These are phyloP conservation scores for Apistogramma diplotaenia DNA, from an alignment of 2,113 vertebrate genomes.

Conservation along the genomic window DNA sequence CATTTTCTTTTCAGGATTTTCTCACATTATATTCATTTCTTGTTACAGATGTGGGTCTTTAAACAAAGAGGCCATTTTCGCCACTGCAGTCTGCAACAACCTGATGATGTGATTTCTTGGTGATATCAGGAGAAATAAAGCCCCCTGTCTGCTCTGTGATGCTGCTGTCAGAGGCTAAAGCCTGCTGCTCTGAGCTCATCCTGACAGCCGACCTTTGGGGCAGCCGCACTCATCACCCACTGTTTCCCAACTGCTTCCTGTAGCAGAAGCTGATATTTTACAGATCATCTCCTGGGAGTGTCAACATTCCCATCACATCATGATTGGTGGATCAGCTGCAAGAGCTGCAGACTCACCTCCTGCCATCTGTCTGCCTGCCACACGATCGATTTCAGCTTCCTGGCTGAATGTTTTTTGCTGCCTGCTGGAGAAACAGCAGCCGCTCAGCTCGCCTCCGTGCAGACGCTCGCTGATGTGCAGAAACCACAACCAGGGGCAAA, in stretches of 20 bases:
- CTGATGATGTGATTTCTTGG: not conserved
- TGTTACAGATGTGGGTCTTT: not conserved
- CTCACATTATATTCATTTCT: not conserved
- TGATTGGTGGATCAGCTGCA: not conserved
- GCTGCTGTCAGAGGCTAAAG: not conserved
- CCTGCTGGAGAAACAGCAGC: not conserved
- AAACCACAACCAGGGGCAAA: not conserved
- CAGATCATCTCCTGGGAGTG: not conserved
- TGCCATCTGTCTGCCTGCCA: not conserved
- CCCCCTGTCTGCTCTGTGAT: not conserved
- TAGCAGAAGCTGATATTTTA: not conserved
- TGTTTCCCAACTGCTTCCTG: not conserved
- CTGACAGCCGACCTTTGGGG: not conserved
- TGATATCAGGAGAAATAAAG: not conserved
- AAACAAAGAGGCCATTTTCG: not conserved
- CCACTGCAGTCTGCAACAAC: not conserved
- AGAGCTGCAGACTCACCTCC: not conserved
- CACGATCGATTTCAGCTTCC: not conserved
- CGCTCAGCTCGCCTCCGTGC: not conserved
- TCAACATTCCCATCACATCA: not conserved
- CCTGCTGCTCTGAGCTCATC: not conserved
- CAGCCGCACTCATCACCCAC: too few relatives aligned
- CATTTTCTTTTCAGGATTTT: not conserved
- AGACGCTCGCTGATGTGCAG: not conserved
- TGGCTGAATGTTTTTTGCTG: not conserved